These are phyloP conservation scores for Cydia pomonella DNA, from an alignment of 1,140 invertebrate species.

Conservation along the genomic window DNA sequence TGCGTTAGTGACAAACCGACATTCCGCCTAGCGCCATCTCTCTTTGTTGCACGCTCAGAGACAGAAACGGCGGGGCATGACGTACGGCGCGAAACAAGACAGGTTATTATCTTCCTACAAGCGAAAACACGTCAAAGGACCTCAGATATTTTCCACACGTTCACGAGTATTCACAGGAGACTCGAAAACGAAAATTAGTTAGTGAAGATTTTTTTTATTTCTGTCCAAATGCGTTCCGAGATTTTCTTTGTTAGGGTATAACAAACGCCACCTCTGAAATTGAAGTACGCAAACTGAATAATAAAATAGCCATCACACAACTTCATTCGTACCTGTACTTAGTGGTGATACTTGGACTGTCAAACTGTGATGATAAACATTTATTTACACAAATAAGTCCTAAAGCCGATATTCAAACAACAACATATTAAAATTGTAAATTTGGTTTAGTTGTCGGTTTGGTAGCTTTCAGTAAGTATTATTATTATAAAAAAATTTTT, in stretches of 20 bases:
- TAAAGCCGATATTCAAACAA: too few relatives aligned
- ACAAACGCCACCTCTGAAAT: slow-evolving; percentile 75
- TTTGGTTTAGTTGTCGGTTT: not conserved
- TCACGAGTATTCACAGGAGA: slow-evolving; percentile 72
- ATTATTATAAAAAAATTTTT: not conserved
- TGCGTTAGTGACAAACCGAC: slow-evolving; percentile 74
- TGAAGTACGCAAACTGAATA: slow-evolving; percentile 69
- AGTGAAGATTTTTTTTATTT: slow-evolving; percentile 72
- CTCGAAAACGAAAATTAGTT: slow-evolving; percentile 77
- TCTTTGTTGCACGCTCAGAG: slow-evolving; percentile 44
- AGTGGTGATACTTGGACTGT: slow-evolving; percentile 2
- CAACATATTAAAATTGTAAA: too few relatives aligned
- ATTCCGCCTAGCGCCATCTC: slow-evolving; percentile 48
- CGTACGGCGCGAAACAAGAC: slow-evolving; percentile 73
- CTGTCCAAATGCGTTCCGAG: slow-evolving; percentile 70
- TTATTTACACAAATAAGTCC: too few relatives aligned
- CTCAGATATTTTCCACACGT: slow-evolving; percentile 78
- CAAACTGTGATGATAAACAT: too few relatives aligned
- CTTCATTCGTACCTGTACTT: slow-evolving; percentile 26
- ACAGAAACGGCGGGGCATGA: slow-evolving; percentile 58
- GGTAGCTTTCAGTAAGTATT: not conserved
- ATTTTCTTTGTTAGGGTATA: slow-evolving; percentile 77
- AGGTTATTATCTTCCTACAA: slow-evolving; percentile 76
- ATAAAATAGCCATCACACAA: slow-evolving; percentile 45
- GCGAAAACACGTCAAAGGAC: slow-evolving; percentile 62